Evolutionary conservation across 2,888 invertebrate genomes (phyloP).

Genomic region (Dione vanillae): DNA sequence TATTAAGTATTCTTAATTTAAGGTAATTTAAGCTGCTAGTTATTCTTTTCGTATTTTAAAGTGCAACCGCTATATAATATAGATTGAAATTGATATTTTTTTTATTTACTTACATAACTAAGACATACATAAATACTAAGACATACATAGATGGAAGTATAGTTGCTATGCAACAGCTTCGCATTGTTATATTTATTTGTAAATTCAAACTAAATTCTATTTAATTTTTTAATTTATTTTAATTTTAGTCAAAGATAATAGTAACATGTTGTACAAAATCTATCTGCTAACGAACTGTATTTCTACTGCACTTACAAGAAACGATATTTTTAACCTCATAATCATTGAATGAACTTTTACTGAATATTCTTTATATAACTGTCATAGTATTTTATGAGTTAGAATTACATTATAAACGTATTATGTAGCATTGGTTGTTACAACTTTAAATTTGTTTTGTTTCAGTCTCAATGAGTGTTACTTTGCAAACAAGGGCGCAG

Average conservation of each 20-base stretch:
- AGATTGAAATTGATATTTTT: too few relatives aligned
- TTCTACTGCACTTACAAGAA: not conserved
- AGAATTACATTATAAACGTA: too few relatives aligned
- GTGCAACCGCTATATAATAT: too few relatives aligned
- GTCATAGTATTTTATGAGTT: too few relatives aligned
- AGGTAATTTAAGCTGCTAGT: not conserved
- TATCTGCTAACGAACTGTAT: not conserved
- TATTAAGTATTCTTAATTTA: not conserved
- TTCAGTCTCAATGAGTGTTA: conserved; percentile 97
- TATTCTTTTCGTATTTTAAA: not conserved
- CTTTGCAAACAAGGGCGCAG: conserved; percentile 98
- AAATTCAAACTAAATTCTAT: not conserved
- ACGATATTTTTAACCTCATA: not conserved
- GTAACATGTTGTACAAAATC: not conserved
- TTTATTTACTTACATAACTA: too few relatives aligned
- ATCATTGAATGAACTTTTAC: too few relatives aligned
- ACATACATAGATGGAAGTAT: not conserved
- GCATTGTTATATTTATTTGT: not conserved
- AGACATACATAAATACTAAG: too few relatives aligned
- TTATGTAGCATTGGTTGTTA: too few relatives aligned
- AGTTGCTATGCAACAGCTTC: not conserved
- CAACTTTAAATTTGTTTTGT: conserved; percentile 48
- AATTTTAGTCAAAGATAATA: not conserved
- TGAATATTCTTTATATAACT: not conserved
- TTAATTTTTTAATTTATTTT: conserved; percentile 3